Evolutionary conservation across 2,888 invertebrate species (phyloP).

Genomic region (Chymomyza procnemis): DNA sequence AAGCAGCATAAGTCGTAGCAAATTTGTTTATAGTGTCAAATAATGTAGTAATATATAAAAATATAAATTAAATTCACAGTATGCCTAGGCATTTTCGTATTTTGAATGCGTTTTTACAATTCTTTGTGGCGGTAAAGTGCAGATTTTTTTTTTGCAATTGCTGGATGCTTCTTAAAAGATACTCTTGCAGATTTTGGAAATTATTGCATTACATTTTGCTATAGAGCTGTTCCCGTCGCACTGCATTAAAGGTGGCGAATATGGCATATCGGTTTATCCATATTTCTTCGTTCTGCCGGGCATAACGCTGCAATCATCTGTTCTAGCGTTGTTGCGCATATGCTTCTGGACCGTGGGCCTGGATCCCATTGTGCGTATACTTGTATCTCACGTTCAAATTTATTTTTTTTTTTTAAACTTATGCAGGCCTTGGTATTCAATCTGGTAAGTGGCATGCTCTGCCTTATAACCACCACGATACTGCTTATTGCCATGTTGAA

Average conservation of each 20-base stretch:
- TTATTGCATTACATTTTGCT: conserved; percentile 32
- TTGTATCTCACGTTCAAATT: background rate
- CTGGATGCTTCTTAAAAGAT: background rate
- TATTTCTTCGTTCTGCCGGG: conserved; percentile 38
- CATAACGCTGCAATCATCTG: conserved; percentile 30
- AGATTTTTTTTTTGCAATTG: background rate
- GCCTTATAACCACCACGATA: conserved; percentile 17
- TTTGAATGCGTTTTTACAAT: conserved; percentile 42
- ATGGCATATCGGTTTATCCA: conserved; percentile 35
- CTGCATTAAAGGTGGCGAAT: conserved; percentile 49
- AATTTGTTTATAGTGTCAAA: conserved; percentile 51
- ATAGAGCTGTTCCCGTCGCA: conserved; percentile 29
- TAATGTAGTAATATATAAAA: conserved; percentile 18
- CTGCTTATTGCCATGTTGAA: conserved; percentile 34
- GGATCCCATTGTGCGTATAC: conserved; percentile 57
- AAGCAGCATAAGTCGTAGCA: conserved; percentile 28
- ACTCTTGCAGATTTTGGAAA: conserved; percentile 37
- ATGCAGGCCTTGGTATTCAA: conserved; percentile 55
- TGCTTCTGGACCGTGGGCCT: conserved; percentile 48
- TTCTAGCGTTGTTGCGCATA: conserved; percentile 32
- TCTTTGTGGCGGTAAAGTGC: conserved; percentile 45
- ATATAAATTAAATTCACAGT: conserved; percentile 34
- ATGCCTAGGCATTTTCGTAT: conserved; percentile 48
- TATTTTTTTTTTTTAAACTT: too few relatives aligned
- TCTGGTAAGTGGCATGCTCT: conserved; percentile 36